Percentiles rank a stretch among this genome's conserved stretches.
Conservation (phyloP, 2,888 invertebrate genomes). For the Meliscaeva auricollis region DNA sequence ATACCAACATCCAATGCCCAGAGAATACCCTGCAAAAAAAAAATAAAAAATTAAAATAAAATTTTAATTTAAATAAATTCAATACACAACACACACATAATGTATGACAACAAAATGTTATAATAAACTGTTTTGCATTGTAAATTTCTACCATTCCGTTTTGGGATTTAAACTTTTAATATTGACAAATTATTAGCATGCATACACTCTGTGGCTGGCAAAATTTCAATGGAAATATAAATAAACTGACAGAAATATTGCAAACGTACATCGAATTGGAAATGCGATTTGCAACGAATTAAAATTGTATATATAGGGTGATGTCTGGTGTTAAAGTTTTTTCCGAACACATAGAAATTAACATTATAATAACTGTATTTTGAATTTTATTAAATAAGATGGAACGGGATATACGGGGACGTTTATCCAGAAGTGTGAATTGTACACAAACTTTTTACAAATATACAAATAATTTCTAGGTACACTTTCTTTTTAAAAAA, state of each 20-base stretch:
- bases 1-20: slow-evolving; percentile 87
- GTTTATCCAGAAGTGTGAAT: no score
- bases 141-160: neutral
- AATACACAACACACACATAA: neutral
- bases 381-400: no score
- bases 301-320: slow-evolving; percentile 10
- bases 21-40: slow-evolving; percentile 84
- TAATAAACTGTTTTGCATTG: neutral
- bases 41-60: slow-evolving; percentile 7
- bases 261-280: slow-evolving; percentile 3
- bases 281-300: slow-evolving; percentile 4
- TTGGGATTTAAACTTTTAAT: neutral
- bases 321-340: neutral
- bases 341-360: neutral
- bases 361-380: no score
- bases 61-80: slow-evolving; percentile 13
- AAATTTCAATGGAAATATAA: neutral
- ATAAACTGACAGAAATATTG: neutral
- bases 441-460: no score
- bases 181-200: slow-evolving; percentile 17
- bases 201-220: neutral
- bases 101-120: neutral
- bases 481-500: no score
- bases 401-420: no score
- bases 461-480: no score